Percentiles rank a stretch among this genome's conserved stretches.
Conservation (phyloP, 2,888 invertebrate genomes). For the Azorinus chamasolen region DNA sequence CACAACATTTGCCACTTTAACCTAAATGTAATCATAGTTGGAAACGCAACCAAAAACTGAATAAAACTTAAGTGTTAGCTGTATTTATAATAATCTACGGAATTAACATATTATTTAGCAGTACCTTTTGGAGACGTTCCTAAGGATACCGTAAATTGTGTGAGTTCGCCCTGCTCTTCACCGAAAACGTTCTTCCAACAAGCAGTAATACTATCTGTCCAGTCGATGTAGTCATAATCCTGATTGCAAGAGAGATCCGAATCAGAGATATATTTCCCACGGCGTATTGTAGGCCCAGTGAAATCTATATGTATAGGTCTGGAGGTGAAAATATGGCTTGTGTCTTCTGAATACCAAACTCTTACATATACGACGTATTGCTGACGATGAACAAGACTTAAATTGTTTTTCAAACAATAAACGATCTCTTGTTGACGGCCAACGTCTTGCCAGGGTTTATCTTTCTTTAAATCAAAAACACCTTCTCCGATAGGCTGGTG, state of each 20-base stretch:
- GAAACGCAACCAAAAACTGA: no score
- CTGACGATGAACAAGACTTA: constrained; percentile 36
- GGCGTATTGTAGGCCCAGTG: constrained; percentile 57
- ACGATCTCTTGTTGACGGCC: constrained; percentile 33
- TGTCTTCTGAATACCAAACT: constrained; percentile 54
- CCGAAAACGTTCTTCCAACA: constrained; percentile 65
- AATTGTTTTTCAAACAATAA: constrained; percentile 52
- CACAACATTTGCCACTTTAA: no score
- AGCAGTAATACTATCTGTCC: constrained; percentile 50
- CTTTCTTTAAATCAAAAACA: constrained; percentile 47
- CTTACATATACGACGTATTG: constrained; percentile 52
- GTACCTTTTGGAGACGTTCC: constrained; percentile 50
- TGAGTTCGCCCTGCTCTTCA: constrained; percentile 32
- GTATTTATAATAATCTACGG: no score
- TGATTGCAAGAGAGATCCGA: constrained; percentile 39
- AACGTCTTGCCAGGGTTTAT: constrained; percentile 61
- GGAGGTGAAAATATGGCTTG: constrained; percentile 44
- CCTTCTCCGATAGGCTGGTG: constrained; percentile 54
- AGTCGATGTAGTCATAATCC: constrained; percentile 65
- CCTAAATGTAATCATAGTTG: no score
- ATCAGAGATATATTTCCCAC: constrained; percentile 60
- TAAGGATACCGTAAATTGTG: constrained; percentile 29
- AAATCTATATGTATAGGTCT: constrained; percentile 58
- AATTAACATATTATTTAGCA: no score
- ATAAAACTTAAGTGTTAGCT: no score